Evolutionary conservation across 2,888 invertebrate genomes (phyloP).

Genomic region (Mesopsocus fuscifrons): DNA sequence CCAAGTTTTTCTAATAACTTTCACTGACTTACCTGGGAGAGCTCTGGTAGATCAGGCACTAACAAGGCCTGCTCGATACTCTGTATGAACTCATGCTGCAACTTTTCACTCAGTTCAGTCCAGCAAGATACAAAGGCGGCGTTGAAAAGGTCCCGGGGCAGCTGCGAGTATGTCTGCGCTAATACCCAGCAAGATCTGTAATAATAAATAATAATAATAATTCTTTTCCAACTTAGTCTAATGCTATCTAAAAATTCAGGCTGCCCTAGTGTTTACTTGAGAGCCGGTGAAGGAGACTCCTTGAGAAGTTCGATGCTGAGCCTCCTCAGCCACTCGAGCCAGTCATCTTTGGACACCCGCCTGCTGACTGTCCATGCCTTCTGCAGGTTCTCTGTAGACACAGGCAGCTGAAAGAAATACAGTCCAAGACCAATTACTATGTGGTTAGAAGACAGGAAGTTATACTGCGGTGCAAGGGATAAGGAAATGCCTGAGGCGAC

Average conservation of each 20-base stretch:
- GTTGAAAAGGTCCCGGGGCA: conserved; percentile 93
- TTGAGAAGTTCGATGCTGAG: conserved; percentile 85
- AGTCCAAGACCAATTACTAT: background rate
- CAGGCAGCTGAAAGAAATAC: conserved; percentile 35
- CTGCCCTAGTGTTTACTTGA: conserved; percentile 30
- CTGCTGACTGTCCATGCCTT: conserved; percentile 83
- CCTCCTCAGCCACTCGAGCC: conserved; percentile 91
- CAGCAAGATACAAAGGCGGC: conserved; percentile 98
- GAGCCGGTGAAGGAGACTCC: conserved; percentile 86
- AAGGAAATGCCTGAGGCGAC: too few species aligned
- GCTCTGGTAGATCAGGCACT: conserved; percentile 86
- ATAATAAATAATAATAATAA: conserved; percentile 12
- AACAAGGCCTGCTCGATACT: conserved; percentile 77
- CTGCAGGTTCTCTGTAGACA: conserved; percentile 67
- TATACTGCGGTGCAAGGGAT: too few species aligned
- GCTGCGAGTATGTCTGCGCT: conserved; percentile 84
- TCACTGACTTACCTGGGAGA: conserved; percentile 77
- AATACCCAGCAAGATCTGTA: conserved; percentile 71
- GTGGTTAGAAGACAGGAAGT: background rate
- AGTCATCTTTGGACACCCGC: conserved; percentile 92
- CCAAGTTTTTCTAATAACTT: too few species aligned
- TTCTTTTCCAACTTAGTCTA: background rate
- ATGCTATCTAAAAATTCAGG: conserved; percentile 9
- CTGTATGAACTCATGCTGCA: conserved; percentile 67
- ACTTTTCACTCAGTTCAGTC: conserved; percentile 73